These are phyloP conservation scores for Ylistrum balloti DNA, from an alignment of 1,140 invertebrate species.

Conservation along the genomic window DNA sequence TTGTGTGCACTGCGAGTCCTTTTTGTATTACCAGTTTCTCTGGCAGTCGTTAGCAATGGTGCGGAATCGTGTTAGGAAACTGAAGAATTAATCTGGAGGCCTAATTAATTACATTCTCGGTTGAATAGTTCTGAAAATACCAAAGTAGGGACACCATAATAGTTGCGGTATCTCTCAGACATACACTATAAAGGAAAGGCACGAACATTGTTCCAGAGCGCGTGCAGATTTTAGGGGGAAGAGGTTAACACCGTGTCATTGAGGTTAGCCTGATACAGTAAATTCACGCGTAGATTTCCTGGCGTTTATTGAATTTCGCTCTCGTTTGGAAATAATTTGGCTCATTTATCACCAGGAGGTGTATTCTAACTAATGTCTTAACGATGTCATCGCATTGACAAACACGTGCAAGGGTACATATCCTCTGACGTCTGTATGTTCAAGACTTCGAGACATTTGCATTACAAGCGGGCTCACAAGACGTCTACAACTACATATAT, in stretches of 20 bases:
- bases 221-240: background rate
- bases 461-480: too few species aligned
- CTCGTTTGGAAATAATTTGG: constrained; percentile 18
- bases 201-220: background rate
- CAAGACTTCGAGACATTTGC: too few species aligned
- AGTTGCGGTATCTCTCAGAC: background rate
- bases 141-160: background rate
- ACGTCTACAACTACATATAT: too few species aligned
- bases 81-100: background rate
- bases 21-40: background rate
- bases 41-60: background rate
- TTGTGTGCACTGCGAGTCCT: background rate
- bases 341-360: background rate
- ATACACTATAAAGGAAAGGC: background rate
- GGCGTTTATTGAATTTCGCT: background rate
- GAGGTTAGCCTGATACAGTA: background rate
- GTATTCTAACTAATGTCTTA: background rate
- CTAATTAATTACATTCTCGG: constrained; percentile 35
- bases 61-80: background rate
- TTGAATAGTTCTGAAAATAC: constrained; percentile 16
- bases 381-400: background rate
- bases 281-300: background rate
- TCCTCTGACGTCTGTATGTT: too few species aligned
- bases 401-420: background rate
- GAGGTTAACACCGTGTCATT: background rate